These are phyloP conservation scores for Atherinomorus stipes DNA, from an alignment of 2,113 vertebrate species.

Conservation along the genomic window DNA sequence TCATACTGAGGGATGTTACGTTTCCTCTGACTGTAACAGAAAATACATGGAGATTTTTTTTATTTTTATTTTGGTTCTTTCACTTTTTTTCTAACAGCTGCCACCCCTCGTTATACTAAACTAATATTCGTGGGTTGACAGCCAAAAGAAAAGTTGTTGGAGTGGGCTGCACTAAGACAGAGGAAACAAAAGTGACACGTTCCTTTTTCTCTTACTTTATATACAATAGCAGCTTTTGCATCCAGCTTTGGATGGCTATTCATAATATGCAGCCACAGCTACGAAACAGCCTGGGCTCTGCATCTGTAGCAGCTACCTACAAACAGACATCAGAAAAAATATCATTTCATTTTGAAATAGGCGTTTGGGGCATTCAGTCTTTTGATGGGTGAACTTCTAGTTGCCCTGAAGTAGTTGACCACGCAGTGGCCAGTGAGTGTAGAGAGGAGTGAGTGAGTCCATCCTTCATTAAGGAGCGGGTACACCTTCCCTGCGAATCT, in stretches of 20 bases:
- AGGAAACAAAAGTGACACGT: constrained; percentile 11
- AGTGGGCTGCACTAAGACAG: background rate
- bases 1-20: background rate
- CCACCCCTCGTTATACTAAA: background rate
- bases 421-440: constrained; percentile 77
- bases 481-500: constrained; percentile 46
- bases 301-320: constrained; percentile 40
- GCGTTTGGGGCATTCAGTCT: constrained; percentile 43
- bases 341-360: constrained; percentile 69
- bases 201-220: background rate
- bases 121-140: background rate
- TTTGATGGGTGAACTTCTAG: constrained; percentile 45
- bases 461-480: constrained; percentile 42
- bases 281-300: constrained; percentile 25
- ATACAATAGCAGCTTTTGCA: constrained; percentile 50
- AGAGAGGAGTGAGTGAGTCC: constrained; percentile 41
- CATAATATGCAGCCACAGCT: constrained; percentile 41
- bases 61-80: background rate
- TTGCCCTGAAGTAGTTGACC: constrained; percentile 63
- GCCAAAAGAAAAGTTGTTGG: background rate
- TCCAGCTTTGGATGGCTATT: constrained; percentile 25
- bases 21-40: background rate
- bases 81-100: background rate
- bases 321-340: constrained; percentile 25
- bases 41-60: background rate